Evolutionary conservation across 2,888 invertebrate species (phyloP), one percentile per base, ranked within the genome.

Genomic region (Stictocephala bisonia): DNA sequence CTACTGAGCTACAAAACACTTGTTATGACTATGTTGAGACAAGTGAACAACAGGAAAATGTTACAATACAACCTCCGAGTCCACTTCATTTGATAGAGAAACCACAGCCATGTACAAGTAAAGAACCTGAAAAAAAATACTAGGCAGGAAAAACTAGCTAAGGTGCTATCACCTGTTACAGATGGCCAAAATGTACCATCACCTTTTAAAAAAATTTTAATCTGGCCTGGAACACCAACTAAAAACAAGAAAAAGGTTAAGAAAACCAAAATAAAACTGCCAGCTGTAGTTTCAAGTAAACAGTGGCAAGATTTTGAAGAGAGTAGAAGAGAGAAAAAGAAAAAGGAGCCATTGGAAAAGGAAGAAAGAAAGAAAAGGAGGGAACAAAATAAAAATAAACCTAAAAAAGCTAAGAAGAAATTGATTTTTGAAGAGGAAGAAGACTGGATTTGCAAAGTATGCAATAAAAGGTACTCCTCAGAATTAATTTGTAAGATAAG

Each of bases 391-490:
- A 31, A 31, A 3, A 3, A 20, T 18, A 15, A 22, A 9, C 2
- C 3, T 20, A n/a, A n/a, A n/a, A n/a, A n/a, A n/a, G n/a, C n/a
- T n/a, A 51, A 41, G 15, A 66, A 66, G n/a, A 66, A 66, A 15
- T n/a, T 66, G 15, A 7, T 66, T 4, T 24, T 24, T 44, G 66
- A 66, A 11, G 44, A 66, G 3, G 44, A 66, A 1, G 66, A 66
- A 44, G 66, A 66, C 9, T 66, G 66, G 44, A 44, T 24, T 4
- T 66, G 66, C n/a, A 66, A 44, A 11, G 24, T 66, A 7, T 66
- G 66, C 26, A 1, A 1, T 6, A 66, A n/a, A 18, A 3, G 66
- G n/a, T 66, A 66, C 22, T 66, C 66, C 15, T 24, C 66, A 15
- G 66, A 66, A 26, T 15, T 44, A 6, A 66, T 66, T 9, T 7